Conservation (phyloP, 2,113 vertebrate genomes). For the Paramisgurnus dabryanus region DNA sequence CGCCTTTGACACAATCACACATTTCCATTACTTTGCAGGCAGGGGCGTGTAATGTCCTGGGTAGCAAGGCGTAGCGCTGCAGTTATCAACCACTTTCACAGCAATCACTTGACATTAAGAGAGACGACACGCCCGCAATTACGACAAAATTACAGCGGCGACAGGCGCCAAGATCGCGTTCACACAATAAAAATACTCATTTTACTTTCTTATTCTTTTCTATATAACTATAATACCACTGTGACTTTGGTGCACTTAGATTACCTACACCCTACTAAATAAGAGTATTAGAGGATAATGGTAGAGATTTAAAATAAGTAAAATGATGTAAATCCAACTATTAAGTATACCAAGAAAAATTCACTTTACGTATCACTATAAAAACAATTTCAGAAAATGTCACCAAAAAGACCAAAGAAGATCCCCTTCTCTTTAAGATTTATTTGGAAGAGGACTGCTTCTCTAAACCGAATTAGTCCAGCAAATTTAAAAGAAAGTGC, state of each 20-base stretch:
- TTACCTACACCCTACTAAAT: neutral
- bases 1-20: constrained; percentile 46
- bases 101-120: constrained; percentile 49
- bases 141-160: constrained; percentile 23
- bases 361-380: neutral
- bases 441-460: neutral
- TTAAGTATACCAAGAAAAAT: neutral
- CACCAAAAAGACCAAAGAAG: neutral
- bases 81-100: constrained; percentile 54
- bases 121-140: constrained; percentile 31
- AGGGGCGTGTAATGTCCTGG: constrained; percentile 41
- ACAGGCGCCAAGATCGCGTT: neutral
- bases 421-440: too few relatives aligned
- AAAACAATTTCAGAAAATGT: neutral
- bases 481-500: neutral
- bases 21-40: constrained; percentile 48
- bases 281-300: neutral
- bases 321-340: too few relatives aligned
- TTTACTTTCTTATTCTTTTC: neutral
- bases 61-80: constrained; percentile 43
- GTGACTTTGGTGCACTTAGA: neutral
- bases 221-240: neutral
- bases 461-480: neutral
- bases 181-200: constrained; percentile 8
- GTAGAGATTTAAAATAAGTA: neutral